Evolutionary conservation across 2,888 invertebrate genomes (phyloP), one percentile per base, ranked within the genome.

Genomic region (Drosophila peninsularis): DNA sequence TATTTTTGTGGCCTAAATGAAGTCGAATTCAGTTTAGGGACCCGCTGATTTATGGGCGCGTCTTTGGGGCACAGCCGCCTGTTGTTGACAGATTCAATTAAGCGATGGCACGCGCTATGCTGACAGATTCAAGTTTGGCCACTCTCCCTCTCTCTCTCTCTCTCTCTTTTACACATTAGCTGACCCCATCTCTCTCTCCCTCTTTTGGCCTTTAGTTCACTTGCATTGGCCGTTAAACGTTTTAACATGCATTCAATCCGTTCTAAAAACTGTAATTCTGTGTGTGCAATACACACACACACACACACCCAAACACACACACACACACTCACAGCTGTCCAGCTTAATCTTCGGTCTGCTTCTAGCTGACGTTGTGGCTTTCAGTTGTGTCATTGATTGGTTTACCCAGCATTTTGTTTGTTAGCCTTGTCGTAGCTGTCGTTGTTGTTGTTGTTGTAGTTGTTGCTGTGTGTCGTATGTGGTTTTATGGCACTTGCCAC

Each of bases 321-420:
- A 37, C 24, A 56, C 58, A 34, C 42, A 2, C 24, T 34, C 11
- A 27, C 6, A 45, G 36, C 21, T 30, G n/a, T 24, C 19, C 62
- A 58, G 65, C 65, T 72, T 69, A 66, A 75, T 80, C 69, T 68
- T 49, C 19, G 21, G n/a, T 57, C 58, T 50, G 45, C 61, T 55
- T 52, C 19, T 87, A 82, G 78, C 44, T 77, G 66, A 76, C 81
- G 69, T 61, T 82, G 83, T 80, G 84, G 84, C 84, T 84, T 87
- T 84, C 71, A 82, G 82, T 84, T 83, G 82, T 82, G 78, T 70
- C 87, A 84, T 84, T 87, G 87, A 87, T 87, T 83, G 84, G 87
- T 87, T 83, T 87, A 72, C 73, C 87, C 75, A 80, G 78, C 76
- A 80, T 82, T 83, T 78, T 87, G 84, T 82, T 83, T 83, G 84